Evolutionary conservation across 2,797 vertebrate species (phyloP).

Genomic region (Harpagifer antarcticus): DNA sequence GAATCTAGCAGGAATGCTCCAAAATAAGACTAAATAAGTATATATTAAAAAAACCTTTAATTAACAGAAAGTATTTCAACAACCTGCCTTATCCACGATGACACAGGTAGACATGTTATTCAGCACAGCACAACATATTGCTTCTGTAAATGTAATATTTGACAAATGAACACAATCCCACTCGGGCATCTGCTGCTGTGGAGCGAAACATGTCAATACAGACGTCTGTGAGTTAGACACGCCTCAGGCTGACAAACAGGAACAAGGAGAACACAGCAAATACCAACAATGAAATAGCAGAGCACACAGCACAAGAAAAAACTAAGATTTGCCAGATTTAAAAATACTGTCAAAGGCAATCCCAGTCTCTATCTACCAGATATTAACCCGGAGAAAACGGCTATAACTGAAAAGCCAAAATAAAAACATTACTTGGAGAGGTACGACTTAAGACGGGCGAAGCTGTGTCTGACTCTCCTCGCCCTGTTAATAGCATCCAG

Average conservation of each 20-base stretch:
- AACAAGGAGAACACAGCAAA: slow-evolving; percentile 7
- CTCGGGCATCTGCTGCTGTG: slow-evolving; percentile 21
- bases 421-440: too few species aligned
- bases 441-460: too few species aligned
- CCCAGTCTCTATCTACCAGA: neutral
- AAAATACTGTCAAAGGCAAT: slow-evolving; percentile 16
- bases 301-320: slow-evolving; percentile 5
- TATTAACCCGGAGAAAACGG: too few species aligned
- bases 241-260: slow-evolving; percentile 32
- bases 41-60: neutral
- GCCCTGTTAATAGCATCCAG: too few species aligned
- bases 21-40: neutral
- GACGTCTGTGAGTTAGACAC: slow-evolving; percentile 9
- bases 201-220: slow-evolving; percentile 34
- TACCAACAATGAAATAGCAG: slow-evolving; percentile 17
- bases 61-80: neutral
- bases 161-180: slow-evolving; percentile 26
- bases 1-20: neutral
- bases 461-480: too few species aligned
- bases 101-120: neutral
- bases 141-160: slow-evolving; percentile 18
- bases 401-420: too few species aligned
- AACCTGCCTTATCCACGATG: neutral
- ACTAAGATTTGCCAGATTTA: slow-evolving; percentile 16
- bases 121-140: neutral